These are phyloP conservation scores for Ypsolopha sequella DNA, from an alignment of 2,888 invertebrate species.

Conservation along the genomic window DNA sequence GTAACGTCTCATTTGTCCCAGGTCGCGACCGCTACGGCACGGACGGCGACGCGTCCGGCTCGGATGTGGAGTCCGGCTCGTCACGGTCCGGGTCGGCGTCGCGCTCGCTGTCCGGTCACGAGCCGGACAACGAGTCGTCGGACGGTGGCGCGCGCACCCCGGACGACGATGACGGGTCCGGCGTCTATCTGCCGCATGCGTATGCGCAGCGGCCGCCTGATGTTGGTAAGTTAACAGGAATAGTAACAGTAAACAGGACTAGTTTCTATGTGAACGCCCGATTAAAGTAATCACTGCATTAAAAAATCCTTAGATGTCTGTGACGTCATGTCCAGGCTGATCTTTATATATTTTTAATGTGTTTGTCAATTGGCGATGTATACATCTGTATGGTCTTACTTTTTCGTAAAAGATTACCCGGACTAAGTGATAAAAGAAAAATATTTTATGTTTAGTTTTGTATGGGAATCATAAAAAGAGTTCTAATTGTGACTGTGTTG, in stretches of 20 bases:
- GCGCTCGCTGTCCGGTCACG: slow-evolving; percentile 78
- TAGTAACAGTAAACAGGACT: background rate
- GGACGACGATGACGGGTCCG: slow-evolving; percentile 76
- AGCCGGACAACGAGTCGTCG: slow-evolving; percentile 82
- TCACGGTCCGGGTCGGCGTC: slow-evolving; percentile 73
- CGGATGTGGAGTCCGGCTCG: slow-evolving; percentile 77
- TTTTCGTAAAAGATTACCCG: too few species aligned
- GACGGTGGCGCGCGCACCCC: slow-evolving; percentile 77
- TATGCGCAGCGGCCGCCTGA: slow-evolving; percentile 52
- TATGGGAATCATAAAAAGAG: too few species aligned
- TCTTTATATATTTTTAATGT: too few species aligned
- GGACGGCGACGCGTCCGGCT: slow-evolving; percentile 66
- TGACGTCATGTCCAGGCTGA: too few species aligned
- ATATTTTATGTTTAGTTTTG: too few species aligned
- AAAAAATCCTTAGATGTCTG: too few species aligned
- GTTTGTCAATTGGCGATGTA: too few species aligned
- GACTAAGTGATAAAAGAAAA: too few species aligned
- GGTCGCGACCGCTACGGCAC: slow-evolving; percentile 81
- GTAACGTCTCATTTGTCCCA: slow-evolving; percentile 15
- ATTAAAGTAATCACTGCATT: too few species aligned
- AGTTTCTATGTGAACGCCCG: too few species aligned
- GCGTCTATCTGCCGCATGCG: slow-evolving; percentile 75
- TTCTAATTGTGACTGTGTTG: too few species aligned
- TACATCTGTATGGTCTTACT: too few species aligned
- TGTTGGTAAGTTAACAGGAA: slow-evolving; percentile 2